Base-by-base conservation (phyloP, 1,140 invertebrate species). In the Drosophila kurseongensis region DNA sequence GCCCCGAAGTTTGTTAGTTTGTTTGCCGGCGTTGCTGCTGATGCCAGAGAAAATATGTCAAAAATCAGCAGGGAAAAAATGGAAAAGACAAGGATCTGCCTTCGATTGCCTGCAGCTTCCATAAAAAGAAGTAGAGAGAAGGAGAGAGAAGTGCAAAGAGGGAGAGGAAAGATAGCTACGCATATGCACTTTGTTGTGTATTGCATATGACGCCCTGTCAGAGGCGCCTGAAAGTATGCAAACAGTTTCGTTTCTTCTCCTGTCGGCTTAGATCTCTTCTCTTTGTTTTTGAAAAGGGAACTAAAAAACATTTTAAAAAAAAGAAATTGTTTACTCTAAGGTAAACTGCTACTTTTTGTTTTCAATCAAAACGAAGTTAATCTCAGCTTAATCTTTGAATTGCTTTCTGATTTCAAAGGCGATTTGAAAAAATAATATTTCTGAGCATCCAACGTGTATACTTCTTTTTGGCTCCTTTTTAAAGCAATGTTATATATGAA, bases 11-110 rank as follows among this genome's bases (percentile, higher is more conserved):
- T 88, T 72, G 60, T 78, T 69, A 83, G 72, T 83, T 83, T 88
- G 83, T 79, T 79, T 86, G 71, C 83, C 45, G 62, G 40, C 63
- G 41, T 12, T 50, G 51, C 65, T 69, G 67, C n/a, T 40, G 65
- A 62, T 75, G 58, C 68, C 61, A 83, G 69, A 77, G 83, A 88
- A 88, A 89, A 89, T 88, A 88, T 88, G 84, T 84, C 84, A 89
- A 89, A 88, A 90, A 88, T 88, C 84, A 85, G 81, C 67, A 71
- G 44, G 18, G 40, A 63, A 81, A 81, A 80, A 81, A 68, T 60
- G 36, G 23, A 77, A 84, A 72, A 74, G 66, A 57, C 47, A 68
- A 80, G 69, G 58, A 76, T 61, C 57, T 78, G 71, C 57, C 77
- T 80, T 89, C 81, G 68, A 83, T 89, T 75, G 83, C 84, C 79